phyloP scores from a whole-genome alignment of 2,113 vertebrate genomes.

The Pavo muticus region DNA sequence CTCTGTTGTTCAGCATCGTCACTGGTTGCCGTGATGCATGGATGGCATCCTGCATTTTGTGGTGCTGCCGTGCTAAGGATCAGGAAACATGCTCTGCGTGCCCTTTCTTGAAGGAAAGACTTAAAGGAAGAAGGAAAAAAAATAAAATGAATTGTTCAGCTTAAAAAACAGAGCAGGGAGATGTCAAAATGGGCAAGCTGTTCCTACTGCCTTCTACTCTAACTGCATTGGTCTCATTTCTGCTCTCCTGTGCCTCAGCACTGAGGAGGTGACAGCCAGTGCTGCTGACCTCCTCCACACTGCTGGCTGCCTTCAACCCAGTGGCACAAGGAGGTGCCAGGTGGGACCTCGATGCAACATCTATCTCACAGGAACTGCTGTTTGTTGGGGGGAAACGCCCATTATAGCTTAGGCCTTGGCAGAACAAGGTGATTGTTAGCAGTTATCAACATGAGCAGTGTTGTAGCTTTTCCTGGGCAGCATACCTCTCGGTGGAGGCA shows the following conservation, averaged over 20 bases:
- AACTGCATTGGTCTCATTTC: neutral
- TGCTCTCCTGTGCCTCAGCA: neutral
- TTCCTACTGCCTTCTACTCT: neutral
- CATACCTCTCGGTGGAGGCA: neutral
- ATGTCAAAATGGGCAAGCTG: fast-evolving
- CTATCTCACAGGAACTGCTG: neutral
- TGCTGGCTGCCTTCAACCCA: fast-evolving
- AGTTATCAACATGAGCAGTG: neutral
- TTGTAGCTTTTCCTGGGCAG: neutral
- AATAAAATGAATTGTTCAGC: neutral
- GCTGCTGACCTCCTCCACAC: neutral
- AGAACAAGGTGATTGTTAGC: neutral
- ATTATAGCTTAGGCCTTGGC: neutral
- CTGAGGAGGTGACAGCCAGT: too few relatives aligned
- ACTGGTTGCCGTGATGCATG: neutral
- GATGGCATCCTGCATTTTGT: neutral
- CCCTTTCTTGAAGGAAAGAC: neutral
- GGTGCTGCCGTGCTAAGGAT: neutral
- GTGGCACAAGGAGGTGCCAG: neutral
- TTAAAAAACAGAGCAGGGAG: neutral
- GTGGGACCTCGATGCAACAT: neutral
- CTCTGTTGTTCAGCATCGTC: fast-evolving
- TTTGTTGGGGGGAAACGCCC: neutral
- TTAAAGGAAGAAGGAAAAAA: neutral
- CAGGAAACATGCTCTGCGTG: neutral